phyloP scores from a whole-genome alignment of 1,140 invertebrate species.

The Leptinotarsa texana region DNA sequence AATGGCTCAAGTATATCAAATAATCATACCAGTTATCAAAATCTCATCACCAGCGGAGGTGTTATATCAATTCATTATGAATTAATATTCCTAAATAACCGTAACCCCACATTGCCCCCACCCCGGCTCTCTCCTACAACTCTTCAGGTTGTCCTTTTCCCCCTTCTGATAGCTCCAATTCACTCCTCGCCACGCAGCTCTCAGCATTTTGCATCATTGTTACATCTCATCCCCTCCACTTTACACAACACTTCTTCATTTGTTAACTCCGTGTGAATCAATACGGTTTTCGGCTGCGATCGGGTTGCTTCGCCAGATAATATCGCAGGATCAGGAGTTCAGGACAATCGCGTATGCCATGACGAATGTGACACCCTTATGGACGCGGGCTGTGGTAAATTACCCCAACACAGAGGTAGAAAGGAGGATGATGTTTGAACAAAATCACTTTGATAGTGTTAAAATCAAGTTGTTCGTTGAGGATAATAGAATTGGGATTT shows the following conservation, averaged over 20 bases:
- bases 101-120: slow-evolving; percentile 9
- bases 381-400: neutral
- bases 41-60: slow-evolving; percentile 25
- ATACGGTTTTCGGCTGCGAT: slow-evolving; percentile 25
- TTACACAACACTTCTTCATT: slow-evolving; percentile 28
- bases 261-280: slow-evolving; percentile 31
- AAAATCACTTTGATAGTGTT: too few relatives aligned
- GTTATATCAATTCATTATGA: slow-evolving; percentile 27
- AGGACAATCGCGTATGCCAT: slow-evolving; percentile 31
- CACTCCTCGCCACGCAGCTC: slow-evolving; percentile 1
- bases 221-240: slow-evolving; percentile 20
- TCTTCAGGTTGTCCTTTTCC: slow-evolving; percentile 21
- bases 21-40: slow-evolving; percentile 22
- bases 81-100: slow-evolving; percentile 30
- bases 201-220: slow-evolving; percentile 18
- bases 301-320: slow-evolving; percentile 24
- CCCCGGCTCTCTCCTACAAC: slow-evolving; percentile 7
- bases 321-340: slow-evolving; percentile 32
- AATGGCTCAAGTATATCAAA: slow-evolving; percentile 3
- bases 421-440: too few relatives aligned
- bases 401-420: too few relatives aligned
- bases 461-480: too few relatives aligned
- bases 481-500: too few relatives aligned
- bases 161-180: slow-evolving; percentile 15
- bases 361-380: slow-evolving; percentile 29